phyloP scores from a whole-genome alignment of 2,797 vertebrate species.

The Cuculus canorus region DNA sequence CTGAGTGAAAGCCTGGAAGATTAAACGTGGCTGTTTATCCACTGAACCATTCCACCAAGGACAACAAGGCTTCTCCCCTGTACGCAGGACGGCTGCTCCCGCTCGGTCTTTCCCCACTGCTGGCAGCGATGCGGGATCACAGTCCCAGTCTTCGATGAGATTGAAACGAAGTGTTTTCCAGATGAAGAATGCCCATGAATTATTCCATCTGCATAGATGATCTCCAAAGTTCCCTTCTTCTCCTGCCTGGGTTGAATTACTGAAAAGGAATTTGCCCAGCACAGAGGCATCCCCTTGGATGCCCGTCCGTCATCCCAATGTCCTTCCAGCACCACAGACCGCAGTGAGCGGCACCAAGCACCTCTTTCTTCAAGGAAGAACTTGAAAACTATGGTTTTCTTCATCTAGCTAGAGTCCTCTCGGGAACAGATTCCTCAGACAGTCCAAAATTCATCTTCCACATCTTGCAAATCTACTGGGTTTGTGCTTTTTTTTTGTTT shows the following conservation, averaged over 20 bases:
- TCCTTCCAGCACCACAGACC: not conserved
- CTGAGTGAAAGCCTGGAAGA: not conserved
- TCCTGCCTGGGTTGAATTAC: not conserved
- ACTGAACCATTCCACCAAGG: not conserved
- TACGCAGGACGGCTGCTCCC: not conserved
- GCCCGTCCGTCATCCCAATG: not conserved
- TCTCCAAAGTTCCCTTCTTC: not conserved
- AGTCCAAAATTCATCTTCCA: not conserved
- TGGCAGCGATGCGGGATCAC: fast-evolving
- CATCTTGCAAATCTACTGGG: not conserved
- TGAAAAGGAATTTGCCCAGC: not conserved
- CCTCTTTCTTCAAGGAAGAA: not conserved
- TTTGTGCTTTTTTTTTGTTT: not conserved
- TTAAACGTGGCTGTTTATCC: not conserved
- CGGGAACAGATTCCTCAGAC: not conserved
- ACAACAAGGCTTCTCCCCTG: not conserved
- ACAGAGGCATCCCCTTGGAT: not conserved
- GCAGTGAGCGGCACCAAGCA: not conserved
- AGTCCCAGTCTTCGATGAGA: not conserved
- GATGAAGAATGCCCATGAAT: fast-evolving
- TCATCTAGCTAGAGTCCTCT: not conserved
- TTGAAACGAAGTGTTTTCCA: not conserved
- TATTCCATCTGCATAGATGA: not conserved
- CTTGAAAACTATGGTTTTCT: not conserved
- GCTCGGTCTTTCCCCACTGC: not conserved